These are phyloP conservation scores for Mythimna impura DNA, from an alignment of 2,888 invertebrate species.

Conservation along the genomic window DNA sequence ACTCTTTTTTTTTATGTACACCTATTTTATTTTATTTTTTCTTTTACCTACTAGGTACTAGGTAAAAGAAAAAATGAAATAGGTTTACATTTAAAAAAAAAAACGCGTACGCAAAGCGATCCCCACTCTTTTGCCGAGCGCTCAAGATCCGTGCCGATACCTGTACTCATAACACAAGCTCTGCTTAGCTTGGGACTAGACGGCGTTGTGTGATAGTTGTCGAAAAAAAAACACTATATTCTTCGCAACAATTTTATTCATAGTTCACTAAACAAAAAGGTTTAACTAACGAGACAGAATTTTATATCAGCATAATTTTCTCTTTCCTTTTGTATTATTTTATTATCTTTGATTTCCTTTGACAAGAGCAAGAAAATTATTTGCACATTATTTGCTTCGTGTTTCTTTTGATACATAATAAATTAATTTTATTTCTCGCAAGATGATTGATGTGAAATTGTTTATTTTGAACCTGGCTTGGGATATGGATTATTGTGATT, in stretches of 20 bases:
- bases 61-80: no score
- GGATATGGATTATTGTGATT: constrained; percentile 42
- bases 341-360: constrained; percentile 34
- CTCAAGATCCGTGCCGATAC: no score
- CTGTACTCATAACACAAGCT: no score
- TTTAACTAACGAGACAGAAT: constrained; percentile 35
- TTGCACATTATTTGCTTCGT: background rate
- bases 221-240: no score
- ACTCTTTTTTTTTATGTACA: no score
- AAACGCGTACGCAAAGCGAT: no score
- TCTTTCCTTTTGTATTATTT: constrained; percentile 10
- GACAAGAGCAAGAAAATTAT: background rate
- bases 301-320: constrained; percentile 6
- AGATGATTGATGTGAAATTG: constrained; percentile 30
- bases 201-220: no score
- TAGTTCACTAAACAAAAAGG: constrained; percentile 31
- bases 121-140: no score
- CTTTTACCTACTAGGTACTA: no score
- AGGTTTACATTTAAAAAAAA: no score
- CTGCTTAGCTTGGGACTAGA: no score
- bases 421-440: constrained; percentile 1
- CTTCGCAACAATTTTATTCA: constrained; percentile 7
- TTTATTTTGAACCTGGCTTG: constrained; percentile 26
- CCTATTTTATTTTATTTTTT: no score
- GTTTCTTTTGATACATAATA: background rate